Evolutionary conservation across 2,797 vertebrate genomes (phyloP), one percentile per base, ranked within the genome.

Genomic region (Pempheris klunzingeri): DNA sequence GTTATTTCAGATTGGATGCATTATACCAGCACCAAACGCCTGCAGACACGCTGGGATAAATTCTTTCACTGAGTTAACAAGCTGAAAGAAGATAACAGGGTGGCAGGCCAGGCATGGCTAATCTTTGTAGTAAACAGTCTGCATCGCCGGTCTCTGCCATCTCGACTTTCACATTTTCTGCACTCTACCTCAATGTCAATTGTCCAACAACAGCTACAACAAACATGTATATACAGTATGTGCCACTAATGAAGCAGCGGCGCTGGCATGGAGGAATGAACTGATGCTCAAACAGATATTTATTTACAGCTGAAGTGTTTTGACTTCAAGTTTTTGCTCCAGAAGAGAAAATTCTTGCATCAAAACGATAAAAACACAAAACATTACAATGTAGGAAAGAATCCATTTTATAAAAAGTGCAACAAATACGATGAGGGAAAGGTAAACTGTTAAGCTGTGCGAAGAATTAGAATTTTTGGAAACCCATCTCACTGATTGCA

Each of bases 91-190:
- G 43, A 55, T 32, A 24, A 17, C 17, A 22, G 36, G 12, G 5
- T 60, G 26, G 32, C 41, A 15, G 38, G 50, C 53, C 68, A 66
- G 18, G 11, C 46, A 24, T 28, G 60, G 80, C 26, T 67, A n/a
- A 64, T 73, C 39, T 58, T 59, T 12, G 18, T 38, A 5, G 7
- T 62, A 57, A 79, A 73, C 52, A 71, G 24, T 28, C 60, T 76
- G 41, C 26, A 63, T 58, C 62, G 73, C 55, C 50, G 39, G 15
- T 49, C 41, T 70, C 30, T 90, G 91, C 89, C 28, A 26, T 50
- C 52, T 52, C 30, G 5, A 54, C 55, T 53, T 61, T 50, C 20
- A 43, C 4, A 24, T 41, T 36, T 50, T 49, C 38, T 47, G 7
- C 18, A 1, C 6, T 55, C 15, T 4, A 1, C 11, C 15, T 50